Base-by-base conservation (phyloP, 2,113 vertebrate genomes). In the Ictalurus furcatus region DNA sequence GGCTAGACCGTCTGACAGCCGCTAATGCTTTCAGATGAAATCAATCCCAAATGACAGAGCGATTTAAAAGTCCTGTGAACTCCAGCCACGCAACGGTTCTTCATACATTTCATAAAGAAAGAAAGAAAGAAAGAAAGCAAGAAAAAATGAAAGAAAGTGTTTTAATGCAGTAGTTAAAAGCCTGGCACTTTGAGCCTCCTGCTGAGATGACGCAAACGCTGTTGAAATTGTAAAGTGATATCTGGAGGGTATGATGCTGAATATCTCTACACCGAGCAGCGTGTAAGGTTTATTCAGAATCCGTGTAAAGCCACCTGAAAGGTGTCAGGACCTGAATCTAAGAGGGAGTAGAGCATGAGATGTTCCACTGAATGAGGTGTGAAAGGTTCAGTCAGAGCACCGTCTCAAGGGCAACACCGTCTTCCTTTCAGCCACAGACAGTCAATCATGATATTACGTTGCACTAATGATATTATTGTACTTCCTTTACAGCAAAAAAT, bases 401-500 rank as follows among this genome's bases (percentile, higher is more conserved):
- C 21, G 7, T 13, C 71, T 23, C 34, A 21, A 40, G 44, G 28
- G 25, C 37, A 73, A 37, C 34, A 6, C 30, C 13, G n/a, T 82
- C 54, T 19, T 37, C 8, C 80, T 59, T 83, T 63, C 81, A 34
- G 80, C 56, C 34, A 14, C 16, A 82, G n/a, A 63, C 56, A 61
- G 30, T 19, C 37, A 37, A 21, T 48, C 37, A 84, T 44, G 58
- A 48, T 25, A 13, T 65, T 40, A 65, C 17, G 6, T 48, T 84
- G 65, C 59, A 84, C 92, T 94, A 91, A 92, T 93, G 92, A 56
- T 91, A 91, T 92, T 92, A 93, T 90, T 88, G 89, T 90, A 89
- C 90, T 94, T 90, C 81, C 88, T 86, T 91, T 5, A 61, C 30
- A 37, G 7, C 11, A 34, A 34, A 69, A 69, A 16, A 69, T 67